These are phyloP conservation scores for Plodia interpunctella DNA, from an alignment of 1,140 invertebrate genomes.

Conservation along the genomic window DNA sequence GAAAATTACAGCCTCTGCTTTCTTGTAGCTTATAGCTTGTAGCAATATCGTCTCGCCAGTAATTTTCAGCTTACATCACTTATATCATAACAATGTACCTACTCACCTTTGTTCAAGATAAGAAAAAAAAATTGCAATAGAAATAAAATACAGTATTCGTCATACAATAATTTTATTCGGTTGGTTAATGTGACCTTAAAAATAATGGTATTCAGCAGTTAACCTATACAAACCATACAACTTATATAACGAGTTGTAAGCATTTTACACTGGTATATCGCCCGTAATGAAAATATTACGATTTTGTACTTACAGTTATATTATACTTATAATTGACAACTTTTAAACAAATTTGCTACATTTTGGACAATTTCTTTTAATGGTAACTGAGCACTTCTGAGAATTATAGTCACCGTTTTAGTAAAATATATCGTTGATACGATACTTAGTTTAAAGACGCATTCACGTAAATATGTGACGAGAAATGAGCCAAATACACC, in stretches of 20 bases:
- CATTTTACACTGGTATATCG: slow-evolving; percentile 7
- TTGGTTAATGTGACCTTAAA: slow-evolving; percentile 67
- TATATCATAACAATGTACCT: no score
- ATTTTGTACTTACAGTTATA: neutral
- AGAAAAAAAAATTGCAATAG: slow-evolving; percentile 5
- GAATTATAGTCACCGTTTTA: no score
- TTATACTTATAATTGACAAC: neutral
- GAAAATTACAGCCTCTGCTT: no score
- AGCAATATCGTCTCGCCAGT: no score
- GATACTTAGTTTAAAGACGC: neutral
- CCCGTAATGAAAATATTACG: slow-evolving; percentile 9
- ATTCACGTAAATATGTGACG: neutral
- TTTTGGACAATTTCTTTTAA: neutral
- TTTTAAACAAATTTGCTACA: neutral
- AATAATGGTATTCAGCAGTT: slow-evolving; percentile 21
- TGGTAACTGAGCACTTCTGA: neutral
- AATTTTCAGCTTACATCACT: no score
- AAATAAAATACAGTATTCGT: neutral
- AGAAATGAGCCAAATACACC: neutral
- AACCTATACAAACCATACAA: slow-evolving; percentile 5
- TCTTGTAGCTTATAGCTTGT: no score
- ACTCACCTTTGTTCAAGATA: neutral
- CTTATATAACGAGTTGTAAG: neutral
- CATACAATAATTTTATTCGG: slow-evolving; percentile 32
- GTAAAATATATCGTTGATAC: no score